A percentile compares a stretch with the other conserved stretches of the same genome.
phyloP scores from a whole-genome alignment of 2,888 invertebrate genomes.

The Protodeltote pygarga region DNA sequence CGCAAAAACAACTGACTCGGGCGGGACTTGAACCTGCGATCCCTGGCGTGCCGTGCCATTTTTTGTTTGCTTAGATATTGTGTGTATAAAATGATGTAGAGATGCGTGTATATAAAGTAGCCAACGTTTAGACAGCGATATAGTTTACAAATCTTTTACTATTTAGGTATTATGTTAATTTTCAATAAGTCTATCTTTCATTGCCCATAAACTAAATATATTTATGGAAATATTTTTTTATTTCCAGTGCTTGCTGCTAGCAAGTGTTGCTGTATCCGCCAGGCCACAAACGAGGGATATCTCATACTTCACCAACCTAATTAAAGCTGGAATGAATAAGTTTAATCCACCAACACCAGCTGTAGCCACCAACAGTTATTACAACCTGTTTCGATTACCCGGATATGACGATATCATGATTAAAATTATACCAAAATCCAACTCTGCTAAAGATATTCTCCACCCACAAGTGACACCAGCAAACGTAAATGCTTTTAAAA shows the following conservation, averaged over 20 bases:
- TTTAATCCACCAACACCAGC: conserved; percentile 9
- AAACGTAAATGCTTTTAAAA: conserved; percentile 23
- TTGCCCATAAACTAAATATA: background rate
- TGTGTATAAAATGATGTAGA: too few relatives aligned
- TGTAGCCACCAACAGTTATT: conserved; percentile 21
- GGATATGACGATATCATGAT: conserved; percentile 53
- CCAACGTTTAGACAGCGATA: too few relatives aligned
- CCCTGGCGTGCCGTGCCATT: too few relatives aligned
- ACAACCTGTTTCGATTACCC: conserved; percentile 52
- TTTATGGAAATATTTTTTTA: conserved; percentile 8
- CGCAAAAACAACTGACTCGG: too few relatives aligned
- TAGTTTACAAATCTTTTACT: too few relatives aligned
- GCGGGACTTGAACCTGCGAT: too few relatives aligned
- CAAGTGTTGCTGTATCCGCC: conserved; percentile 42
- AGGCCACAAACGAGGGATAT: too few relatives aligned
- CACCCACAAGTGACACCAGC: conserved; percentile 14
- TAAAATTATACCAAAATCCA: conserved; percentile 33
- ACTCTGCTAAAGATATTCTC: conserved; percentile 16
- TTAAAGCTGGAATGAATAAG: conserved; percentile 41
- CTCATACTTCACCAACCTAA: conserved; percentile 45
- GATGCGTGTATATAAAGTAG: too few relatives aligned
- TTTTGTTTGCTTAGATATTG: too few relatives aligned
- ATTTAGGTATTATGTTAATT: too few relatives aligned
- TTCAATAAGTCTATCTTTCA: too few relatives aligned
- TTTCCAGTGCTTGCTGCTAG: conserved; percentile 62